Base-by-base conservation (phyloP, 1,140 invertebrate species). In the Bombus picipes region DNA sequence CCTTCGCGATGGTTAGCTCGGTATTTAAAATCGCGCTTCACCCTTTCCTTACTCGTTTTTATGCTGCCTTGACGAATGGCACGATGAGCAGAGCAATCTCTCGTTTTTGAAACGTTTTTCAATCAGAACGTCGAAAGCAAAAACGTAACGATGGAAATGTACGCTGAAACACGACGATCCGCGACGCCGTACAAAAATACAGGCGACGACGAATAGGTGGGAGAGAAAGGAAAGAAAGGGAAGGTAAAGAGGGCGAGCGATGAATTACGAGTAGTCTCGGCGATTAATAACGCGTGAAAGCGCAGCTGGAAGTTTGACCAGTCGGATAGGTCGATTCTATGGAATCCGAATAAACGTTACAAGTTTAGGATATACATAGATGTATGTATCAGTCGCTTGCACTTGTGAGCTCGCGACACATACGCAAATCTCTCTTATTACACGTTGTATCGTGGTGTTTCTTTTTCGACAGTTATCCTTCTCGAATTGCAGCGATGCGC, bases 321-420 rank as follows among this genome's bases (percentile, higher is more conserved):
- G 22, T 18, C 86, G 75, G 43, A 76, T 78, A 76, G 59, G 47
- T 71, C 70, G 80, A 75, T 84, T 34, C 71, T 62, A 59, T 74
- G 89, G 79, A 88, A 88, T 57, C 72, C 78, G 87, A 87, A 87
- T 89, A 91, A 89, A 90, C 89, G 90, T 90, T 89, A 4, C 15
- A 53, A 53, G 18, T 53, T 53, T 53, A 53, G 6, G 5, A 53
- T 53, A 53, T 53, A 53, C 47, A 53, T 22, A 22, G 18, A 53
- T 22, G 47, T 53, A 53, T 53, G 47, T 22, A 53, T 22, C 47
- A 22, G 1, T 53, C 18, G 18, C 47, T 53, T 22, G 47, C 18
- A 22, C 47, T 53, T 18, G 18, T 6, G 47, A 53, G 18, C 47
- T 53, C 15, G 15, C 15, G 5, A 47, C 15, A 18, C 18, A 47